Evolutionary conservation across 2,888 invertebrate species (phyloP).

Genomic region (Argyresthia goedartella): DNA sequence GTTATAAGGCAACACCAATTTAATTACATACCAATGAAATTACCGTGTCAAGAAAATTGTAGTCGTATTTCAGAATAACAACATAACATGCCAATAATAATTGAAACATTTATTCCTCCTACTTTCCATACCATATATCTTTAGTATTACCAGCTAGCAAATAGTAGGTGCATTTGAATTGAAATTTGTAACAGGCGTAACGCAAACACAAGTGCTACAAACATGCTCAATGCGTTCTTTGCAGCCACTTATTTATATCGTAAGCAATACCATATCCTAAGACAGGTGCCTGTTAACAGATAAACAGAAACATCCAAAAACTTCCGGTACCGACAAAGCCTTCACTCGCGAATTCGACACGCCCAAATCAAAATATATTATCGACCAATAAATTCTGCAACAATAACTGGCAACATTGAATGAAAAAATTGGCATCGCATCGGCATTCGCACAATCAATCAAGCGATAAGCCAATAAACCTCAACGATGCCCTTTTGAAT

Average conservation of each 20-base stretch:
- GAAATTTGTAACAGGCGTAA: constrained; percentile 45
- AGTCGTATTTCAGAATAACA: background rate
- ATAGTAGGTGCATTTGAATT: background rate
- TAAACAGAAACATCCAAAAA: constrained; percentile 32
- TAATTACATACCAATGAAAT: background rate
- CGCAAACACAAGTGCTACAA: constrained; percentile 62
- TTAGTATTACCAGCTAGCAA: background rate
- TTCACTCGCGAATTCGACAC: constrained; percentile 48
- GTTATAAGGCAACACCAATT: background rate
- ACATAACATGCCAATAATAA: too few relatives aligned
- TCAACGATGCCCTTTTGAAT: constrained; percentile 71
- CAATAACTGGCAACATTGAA: constrained; percentile 26
- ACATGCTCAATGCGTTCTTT: constrained; percentile 25
- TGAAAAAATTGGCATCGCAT: constrained; percentile 30
- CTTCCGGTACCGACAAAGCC: constrained; percentile 60
- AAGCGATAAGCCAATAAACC: constrained; percentile 72
- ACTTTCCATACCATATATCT: background rate
- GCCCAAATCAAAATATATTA: constrained; percentile 70
- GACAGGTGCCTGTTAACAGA: constrained; percentile 39
- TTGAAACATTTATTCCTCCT: too few relatives aligned
- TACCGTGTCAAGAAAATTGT: background rate
- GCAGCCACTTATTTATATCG: constrained; percentile 7
- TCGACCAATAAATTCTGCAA: constrained; percentile 28
- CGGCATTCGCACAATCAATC: constrained; percentile 67
- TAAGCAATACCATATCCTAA: constrained; percentile 17